A percentile compares a stretch with the other conserved stretches of the same genome.
phyloP scores from a whole-genome alignment of 2,113 vertebrate species.

The Microtus montanus region DNA sequence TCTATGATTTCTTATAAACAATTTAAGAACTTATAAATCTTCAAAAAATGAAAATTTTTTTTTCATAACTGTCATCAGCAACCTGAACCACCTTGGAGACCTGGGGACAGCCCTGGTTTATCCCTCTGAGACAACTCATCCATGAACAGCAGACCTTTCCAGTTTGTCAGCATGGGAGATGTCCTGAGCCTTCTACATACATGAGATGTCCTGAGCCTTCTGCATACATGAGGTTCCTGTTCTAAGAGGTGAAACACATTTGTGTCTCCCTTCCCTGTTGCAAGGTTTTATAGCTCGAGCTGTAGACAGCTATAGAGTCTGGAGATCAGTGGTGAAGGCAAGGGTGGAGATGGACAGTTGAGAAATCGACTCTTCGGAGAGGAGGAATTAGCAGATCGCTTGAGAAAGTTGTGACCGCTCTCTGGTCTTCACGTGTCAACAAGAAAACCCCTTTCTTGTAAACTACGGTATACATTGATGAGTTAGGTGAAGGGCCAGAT shows the following conservation, averaged over 20 bases:
- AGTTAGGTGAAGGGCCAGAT: neutral
- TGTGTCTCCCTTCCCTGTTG: neutral
- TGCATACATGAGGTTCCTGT: too few relatives aligned
- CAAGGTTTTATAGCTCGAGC: neutral
- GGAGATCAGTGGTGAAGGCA: neutral
- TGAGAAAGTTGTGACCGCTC: neutral
- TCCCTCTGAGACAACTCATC: neutral
- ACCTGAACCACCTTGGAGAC: neutral
- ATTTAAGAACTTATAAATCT: slow-evolving; percentile 29
- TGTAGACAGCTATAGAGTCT: neutral
- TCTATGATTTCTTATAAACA: neutral
- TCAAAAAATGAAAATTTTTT: neutral
- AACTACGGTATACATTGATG: neutral
- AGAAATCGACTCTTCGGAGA: neutral
- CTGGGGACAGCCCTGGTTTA: neutral
- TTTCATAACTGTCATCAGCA: neutral
- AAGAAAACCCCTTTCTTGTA: neutral
- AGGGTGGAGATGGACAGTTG: neutral
- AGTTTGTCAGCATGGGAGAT: neutral
- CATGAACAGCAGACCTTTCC: neutral
- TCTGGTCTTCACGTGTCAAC: neutral
- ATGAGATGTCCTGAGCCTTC: neutral
- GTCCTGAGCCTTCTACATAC: neutral
- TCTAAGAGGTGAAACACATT: neutral
- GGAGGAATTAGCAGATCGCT: neutral